These are phyloP conservation scores for Indicator indicator DNA, from an alignment of 2,113 vertebrate genomes.

Conservation along the genomic window DNA sequence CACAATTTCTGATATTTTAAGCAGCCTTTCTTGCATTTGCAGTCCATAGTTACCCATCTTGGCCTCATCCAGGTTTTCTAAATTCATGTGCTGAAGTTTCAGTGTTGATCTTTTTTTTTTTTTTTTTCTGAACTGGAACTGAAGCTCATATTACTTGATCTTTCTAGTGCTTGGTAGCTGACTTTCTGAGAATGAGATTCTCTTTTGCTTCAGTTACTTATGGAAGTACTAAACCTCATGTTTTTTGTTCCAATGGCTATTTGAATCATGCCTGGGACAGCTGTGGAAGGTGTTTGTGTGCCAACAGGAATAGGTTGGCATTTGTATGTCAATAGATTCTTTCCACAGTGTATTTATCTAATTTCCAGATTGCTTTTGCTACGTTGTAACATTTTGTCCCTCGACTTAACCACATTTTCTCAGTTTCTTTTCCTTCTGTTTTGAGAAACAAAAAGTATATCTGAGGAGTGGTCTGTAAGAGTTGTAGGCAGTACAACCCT, in stretches of 20 bases:
- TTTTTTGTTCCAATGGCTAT: background rate
- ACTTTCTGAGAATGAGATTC: background rate
- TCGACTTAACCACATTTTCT: background rate
- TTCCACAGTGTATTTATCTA: background rate
- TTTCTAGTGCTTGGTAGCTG: background rate
- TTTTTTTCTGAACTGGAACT: background rate
- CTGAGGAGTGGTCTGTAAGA: background rate
- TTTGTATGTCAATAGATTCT: background rate
- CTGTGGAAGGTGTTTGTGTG: background rate
- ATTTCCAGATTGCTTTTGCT: background rate
- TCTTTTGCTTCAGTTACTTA: background rate
- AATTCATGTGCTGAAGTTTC: background rate
- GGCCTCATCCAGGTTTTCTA: background rate
- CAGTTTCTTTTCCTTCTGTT: background rate
- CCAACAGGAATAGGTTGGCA: background rate
- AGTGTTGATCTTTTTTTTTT: background rate
- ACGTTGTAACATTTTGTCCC: background rate
- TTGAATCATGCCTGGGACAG: background rate
- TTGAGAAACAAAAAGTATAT: background rate
- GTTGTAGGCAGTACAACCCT: background rate
- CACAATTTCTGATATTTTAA: background rate
- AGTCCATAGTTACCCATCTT: background rate
- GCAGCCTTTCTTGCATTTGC: background rate
- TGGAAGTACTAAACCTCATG: background rate
- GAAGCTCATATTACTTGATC: background rate